Evolutionary conservation across 2,113 vertebrate species (phyloP).

Genomic region (Cyrtonyx montezumae): DNA sequence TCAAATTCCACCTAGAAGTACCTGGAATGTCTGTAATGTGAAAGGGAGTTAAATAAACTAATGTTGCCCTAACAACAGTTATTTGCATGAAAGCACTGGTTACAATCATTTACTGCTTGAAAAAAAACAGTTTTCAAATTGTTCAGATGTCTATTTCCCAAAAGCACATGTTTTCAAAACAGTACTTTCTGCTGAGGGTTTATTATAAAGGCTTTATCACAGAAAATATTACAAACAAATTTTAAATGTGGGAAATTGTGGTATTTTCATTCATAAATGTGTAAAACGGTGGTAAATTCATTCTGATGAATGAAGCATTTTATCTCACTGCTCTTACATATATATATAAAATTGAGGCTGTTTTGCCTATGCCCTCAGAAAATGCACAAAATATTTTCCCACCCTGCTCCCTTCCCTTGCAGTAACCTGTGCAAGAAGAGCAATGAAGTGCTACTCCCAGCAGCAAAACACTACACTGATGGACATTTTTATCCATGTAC

Average conservation of each 20-base stretch:
- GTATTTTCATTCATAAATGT: rapidly evolving
- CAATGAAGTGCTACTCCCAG: neutral
- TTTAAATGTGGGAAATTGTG: neutral
- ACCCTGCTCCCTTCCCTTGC: neutral
- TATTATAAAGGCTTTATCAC: neutral
- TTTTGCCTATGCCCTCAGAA: neutral
- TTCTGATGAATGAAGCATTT: neutral
- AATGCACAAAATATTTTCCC: neutral
- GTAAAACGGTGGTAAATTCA: neutral
- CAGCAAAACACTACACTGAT: neutral
- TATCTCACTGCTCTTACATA: neutral
- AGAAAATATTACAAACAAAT: neutral
- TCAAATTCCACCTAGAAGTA: neutral
- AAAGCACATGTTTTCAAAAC: neutral
- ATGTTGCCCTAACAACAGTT: neutral
- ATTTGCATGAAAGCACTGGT: neutral
- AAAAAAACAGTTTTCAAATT: neutral
- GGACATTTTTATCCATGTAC: neutral
- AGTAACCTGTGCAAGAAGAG: neutral
- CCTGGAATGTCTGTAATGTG: neutral
- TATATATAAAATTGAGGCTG: neutral
- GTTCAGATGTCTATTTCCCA: neutral
- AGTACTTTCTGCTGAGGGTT: neutral
- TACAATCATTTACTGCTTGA: neutral
- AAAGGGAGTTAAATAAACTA: neutral